Conservation (phyloP, 2,797 vertebrate species). For the Enoplosus armatus region DNA sequence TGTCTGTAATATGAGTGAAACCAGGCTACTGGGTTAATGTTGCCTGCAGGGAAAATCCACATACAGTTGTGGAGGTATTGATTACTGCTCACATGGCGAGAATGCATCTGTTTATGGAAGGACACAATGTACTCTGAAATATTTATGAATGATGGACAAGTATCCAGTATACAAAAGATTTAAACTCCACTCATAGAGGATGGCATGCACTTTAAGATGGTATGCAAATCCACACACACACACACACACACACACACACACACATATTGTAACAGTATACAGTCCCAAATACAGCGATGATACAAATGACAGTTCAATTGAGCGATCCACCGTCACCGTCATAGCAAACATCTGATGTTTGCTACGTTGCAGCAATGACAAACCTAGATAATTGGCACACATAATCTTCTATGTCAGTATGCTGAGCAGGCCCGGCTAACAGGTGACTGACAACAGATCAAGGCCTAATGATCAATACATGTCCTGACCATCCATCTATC, state of each 20-base stretch:
- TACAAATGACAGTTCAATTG: neutral
- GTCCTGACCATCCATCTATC: conserved; percentile 39
- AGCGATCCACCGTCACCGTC: neutral
- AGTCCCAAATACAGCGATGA: neutral
- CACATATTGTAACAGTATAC: neutral
- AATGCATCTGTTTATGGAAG: conserved; percentile 21
- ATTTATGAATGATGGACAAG: neutral
- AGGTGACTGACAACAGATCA: conserved; percentile 60
- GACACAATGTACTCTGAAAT: conserved; percentile 18
- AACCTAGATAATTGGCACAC: neutral
- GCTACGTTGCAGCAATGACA: neutral
- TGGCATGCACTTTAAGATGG: neutral
- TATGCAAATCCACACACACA: neutral
- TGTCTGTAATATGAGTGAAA: conserved; percentile 48
- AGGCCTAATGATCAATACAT: conserved; percentile 58
- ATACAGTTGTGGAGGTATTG: conserved; percentile 41
- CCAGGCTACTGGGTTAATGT: conserved; percentile 66
- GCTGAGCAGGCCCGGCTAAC: conserved; percentile 33
- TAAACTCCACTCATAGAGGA: neutral
- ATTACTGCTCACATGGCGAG: conserved; percentile 50
- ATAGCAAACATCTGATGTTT: neutral
- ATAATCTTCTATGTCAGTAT: conserved; percentile 10
- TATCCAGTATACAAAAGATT: neutral
- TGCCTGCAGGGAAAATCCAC: conserved; percentile 58
- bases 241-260: neutral